Evolutionary conservation across 1,140 invertebrate species (phyloP), one percentile per base, ranked within the genome.

Genomic region (Microplitis demolitor): DNA sequence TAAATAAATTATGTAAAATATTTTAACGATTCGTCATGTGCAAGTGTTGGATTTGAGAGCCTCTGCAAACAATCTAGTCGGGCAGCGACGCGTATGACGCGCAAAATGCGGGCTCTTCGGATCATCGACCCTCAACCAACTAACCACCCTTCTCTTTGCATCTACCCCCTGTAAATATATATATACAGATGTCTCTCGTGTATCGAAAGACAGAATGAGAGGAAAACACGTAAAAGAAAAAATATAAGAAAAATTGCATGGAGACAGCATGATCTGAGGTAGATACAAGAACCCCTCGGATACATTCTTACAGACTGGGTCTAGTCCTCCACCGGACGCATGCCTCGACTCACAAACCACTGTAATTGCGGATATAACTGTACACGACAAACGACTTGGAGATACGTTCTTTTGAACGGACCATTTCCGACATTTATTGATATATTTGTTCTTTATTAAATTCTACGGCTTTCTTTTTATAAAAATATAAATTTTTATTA

Each of bases 1-100:
- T 24, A 53, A 24, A n/a, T 34, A 63, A 54, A 62, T 61, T 61
- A 50, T 14, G 16, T 61, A 56, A 37, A 58, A 53, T 66, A 68
- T 53, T 31, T 66, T 9, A 35, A 67, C 53, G 9, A 73, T 73
- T 69, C n/a, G 58, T 69, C 31, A 73, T 60, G 69, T 34, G 62
- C 54, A 62, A 63, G 24, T 24, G 51, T 53, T 60, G 24, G 56
- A 83, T 86, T 87, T 87, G 86, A 87, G 85, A 87, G 85, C 86
- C 86, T 83, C 85, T 87, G 86, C 85, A 87, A 87, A 87, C 86
- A 87, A 87, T 87, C 86, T 87, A 87, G 84, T 85, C 78, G 85
- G 71, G 76, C 86, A 87, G 83, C 86, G 86, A 87, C 84, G 86
- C 86, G 85, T 87, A 79, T 87, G 85, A 87, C 86, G 84, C 81